Percentiles rank a stretch among this genome's conserved stretches.
phyloP scores from a whole-genome alignment of 2,888 invertebrate genomes.

The Zele albiditarsus region DNA sequence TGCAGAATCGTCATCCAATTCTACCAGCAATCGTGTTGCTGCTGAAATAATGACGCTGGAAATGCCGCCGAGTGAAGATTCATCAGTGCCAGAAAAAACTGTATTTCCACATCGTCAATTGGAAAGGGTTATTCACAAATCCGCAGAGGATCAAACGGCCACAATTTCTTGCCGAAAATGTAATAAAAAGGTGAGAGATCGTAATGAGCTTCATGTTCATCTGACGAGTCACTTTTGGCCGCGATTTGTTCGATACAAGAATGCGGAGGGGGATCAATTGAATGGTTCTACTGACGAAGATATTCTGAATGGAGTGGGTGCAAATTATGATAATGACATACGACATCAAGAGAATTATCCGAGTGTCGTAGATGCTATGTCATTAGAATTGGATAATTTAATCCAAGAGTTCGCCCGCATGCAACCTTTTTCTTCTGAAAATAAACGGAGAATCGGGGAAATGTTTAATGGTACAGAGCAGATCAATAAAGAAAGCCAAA shows the following conservation, averaged over 20 bases:
- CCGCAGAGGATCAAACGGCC: not conserved
- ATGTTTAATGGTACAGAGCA: too few relatives aligned
- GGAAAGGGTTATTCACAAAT: not conserved
- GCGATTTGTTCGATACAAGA: not conserved
- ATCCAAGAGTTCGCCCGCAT: too few relatives aligned
- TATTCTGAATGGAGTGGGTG: not conserved
- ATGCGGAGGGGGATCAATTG: not conserved
- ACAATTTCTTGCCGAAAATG: constrained; percentile 25
- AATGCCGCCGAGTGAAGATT: too few relatives aligned
- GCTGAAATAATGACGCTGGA: too few relatives aligned
- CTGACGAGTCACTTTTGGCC: constrained; percentile 39
- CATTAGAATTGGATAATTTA: too few relatives aligned
- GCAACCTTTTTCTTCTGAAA: too few relatives aligned
- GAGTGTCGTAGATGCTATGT: too few relatives aligned
- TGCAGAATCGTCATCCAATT: too few relatives aligned
- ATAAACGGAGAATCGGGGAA: too few relatives aligned
- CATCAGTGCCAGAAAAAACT: too few relatives aligned
- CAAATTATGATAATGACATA: not conserved
- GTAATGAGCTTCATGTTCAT: constrained; percentile 32
- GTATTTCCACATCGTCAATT: not conserved
- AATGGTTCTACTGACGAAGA: not conserved
- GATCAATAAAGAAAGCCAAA: too few relatives aligned
- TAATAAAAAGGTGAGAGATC: not conserved
- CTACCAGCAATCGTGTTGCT: too few relatives aligned
- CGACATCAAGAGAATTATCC: not conserved